phyloP scores from a whole-genome alignment of 2,797 vertebrate genomes.

The Anas georgica region DNA sequence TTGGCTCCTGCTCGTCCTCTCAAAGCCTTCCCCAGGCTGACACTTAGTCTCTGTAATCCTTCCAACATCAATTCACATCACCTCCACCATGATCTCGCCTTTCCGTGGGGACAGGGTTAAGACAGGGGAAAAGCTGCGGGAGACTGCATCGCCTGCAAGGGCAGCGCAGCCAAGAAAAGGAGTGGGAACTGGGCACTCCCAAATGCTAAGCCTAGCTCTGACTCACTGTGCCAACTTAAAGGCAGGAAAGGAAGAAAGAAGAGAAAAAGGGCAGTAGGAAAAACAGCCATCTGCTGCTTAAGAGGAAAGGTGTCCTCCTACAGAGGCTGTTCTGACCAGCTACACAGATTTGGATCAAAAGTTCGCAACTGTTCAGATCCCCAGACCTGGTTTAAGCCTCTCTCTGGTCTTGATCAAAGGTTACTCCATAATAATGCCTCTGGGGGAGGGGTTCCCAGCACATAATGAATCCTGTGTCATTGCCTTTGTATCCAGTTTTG shows the following conservation, averaged over 20 bases:
- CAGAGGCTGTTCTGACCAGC: not conserved
- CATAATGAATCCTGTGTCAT: slow-evolving; percentile 63
- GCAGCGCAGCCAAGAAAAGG: not conserved
- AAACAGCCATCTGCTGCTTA: not conserved
- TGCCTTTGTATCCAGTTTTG: slow-evolving; percentile 65
- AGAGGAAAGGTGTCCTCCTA: not conserved
- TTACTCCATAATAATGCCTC: slow-evolving; percentile 51
- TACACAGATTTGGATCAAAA: slow-evolving; percentile 36
- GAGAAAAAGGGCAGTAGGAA: not conserved
- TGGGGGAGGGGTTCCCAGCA: slow-evolving; percentile 46
- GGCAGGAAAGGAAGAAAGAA: not conserved
- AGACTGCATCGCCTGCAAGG: not conserved
- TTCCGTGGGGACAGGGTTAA: not conserved
- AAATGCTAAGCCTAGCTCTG: not conserved
- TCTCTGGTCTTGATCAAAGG: slow-evolving; percentile 72
- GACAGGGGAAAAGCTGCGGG: not conserved
- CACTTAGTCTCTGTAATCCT: not conserved
- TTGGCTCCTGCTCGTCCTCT: not conserved
- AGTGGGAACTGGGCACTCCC: not conserved
- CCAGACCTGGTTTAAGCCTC: slow-evolving; percentile 48
- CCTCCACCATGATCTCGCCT: no score
- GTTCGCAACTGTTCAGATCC: slow-evolving; percentile 39
- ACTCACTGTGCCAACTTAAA: accelerated
- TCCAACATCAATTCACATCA: accelerated
- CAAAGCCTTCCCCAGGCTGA: not conserved